phyloP scores from a whole-genome alignment of 2,113 vertebrate species.

The Oryzias celebensis region DNA sequence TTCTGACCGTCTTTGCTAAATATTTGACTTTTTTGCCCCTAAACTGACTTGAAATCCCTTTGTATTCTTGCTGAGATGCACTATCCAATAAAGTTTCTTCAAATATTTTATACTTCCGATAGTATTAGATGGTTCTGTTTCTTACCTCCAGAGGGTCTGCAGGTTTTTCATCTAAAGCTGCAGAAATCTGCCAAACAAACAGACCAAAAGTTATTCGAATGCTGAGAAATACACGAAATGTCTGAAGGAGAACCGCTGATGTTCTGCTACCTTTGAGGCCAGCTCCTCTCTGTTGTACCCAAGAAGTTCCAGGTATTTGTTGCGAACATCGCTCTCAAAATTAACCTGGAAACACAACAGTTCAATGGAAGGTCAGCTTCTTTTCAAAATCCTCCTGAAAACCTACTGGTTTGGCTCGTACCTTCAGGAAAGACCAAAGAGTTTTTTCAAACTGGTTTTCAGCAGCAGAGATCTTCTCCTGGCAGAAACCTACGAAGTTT shows the following conservation, averaged over 20 bases:
- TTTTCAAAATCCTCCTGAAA: not conserved
- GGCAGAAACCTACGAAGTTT: constrained; percentile 86
- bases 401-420: constrained; percentile 38
- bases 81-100: too few relatives aligned
- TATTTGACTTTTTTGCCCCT: too few relatives aligned
- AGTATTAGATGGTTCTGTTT: not conserved
- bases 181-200: constrained; percentile 78
- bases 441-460: constrained; percentile 89
- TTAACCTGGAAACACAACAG: constrained; percentile 82
- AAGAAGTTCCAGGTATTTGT: constrained; percentile 90
- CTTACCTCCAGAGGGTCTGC: constrained; percentile 76
- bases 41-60: not conserved
- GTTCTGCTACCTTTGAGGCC: constrained; percentile 81
- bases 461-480: constrained; percentile 83
- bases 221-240: not conserved
- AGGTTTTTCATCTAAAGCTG: constrained; percentile 78
- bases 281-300: constrained; percentile 92
- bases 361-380: not conserved
- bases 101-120: too few relatives aligned
- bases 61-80: not conserved
- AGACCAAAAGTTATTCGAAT: not conserved
- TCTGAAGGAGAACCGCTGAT: not conserved
- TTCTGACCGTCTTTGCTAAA: too few relatives aligned
- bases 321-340: constrained; percentile 89
- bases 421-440: constrained; percentile 95